A percentile compares a stretch with the other conserved stretches of the same genome.
Conservation (phyloP, 2,888 invertebrate genomes). For the Alcis repandata region DNA sequence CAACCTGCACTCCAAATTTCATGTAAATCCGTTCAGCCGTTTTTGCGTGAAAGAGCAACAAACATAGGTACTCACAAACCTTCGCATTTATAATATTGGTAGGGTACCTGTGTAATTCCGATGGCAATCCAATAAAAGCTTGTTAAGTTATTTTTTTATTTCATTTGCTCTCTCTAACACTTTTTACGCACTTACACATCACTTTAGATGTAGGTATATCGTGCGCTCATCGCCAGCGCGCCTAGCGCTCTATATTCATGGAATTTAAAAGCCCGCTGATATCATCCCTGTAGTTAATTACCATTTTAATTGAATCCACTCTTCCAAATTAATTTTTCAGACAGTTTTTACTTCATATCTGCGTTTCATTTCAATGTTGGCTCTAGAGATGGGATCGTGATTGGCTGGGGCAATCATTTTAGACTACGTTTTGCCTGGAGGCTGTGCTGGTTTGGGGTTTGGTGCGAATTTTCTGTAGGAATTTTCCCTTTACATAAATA, state of each 20-base stretch:
- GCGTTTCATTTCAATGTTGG: slow-evolving; percentile 33
- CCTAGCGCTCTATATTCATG: slow-evolving; percentile 46
- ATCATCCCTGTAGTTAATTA: slow-evolving; percentile 60
- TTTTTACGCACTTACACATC: background rate
- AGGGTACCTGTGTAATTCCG: no score
- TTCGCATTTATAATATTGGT: no score
- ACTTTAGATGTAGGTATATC: background rate
- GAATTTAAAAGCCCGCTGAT: slow-evolving; percentile 51
- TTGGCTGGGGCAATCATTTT: slow-evolving; percentile 24
- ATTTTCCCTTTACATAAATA: no score
- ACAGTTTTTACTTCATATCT: slow-evolving; percentile 29
- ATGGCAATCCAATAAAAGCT: no score
- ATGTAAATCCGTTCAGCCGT: no score
- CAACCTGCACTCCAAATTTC: no score
- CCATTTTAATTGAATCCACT: slow-evolving; percentile 69
- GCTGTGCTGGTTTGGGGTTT: background rate
- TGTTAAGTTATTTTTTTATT: no score
- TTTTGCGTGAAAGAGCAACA: no score
- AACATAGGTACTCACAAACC: no score
- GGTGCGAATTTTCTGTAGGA: background rate
- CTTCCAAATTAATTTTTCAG: slow-evolving; percentile 52
- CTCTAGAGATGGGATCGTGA: slow-evolving; percentile 22
- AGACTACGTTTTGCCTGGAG: slow-evolving; percentile 7
- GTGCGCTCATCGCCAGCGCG: background rate
- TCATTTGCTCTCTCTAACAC: no score